Conservation (phyloP, 2,113 vertebrate genomes). For the Oncorhynchus nerka region DNA sequence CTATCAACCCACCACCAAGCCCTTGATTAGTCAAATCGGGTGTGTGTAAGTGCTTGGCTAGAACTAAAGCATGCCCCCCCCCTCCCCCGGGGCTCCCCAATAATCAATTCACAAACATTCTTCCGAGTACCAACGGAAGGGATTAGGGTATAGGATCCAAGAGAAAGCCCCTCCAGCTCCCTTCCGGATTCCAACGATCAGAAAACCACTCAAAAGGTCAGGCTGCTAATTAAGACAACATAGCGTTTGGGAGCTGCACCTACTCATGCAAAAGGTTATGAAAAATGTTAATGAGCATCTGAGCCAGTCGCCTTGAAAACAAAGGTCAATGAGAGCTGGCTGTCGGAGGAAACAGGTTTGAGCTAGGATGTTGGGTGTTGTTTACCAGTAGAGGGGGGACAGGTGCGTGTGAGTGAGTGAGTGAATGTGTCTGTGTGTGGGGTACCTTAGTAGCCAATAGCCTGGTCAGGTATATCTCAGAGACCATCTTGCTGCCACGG, state of each 20-base stretch:
- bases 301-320: conserved; percentile 56
- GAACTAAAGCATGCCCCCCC: too few species aligned
- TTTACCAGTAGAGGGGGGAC: neutral
- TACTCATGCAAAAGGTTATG: conserved; percentile 70
- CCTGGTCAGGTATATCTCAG: conserved; percentile 97
- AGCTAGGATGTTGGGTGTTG: neutral
- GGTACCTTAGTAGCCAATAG: conserved; percentile 92
- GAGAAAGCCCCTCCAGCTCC: conserved; percentile 4
- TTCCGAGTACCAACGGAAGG: conserved; percentile 42
- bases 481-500: conserved; percentile 99
- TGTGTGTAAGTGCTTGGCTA: too few species aligned
- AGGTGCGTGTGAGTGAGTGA: neutral
- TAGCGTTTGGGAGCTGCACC: conserved; percentile 47
- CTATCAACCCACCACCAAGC: too few species aligned
- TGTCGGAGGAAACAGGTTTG: conserved; percentile 37
- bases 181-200: neutral
- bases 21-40: too few species aligned
- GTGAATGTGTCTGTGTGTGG: neutral
- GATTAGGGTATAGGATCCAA: conserved; percentile 21
- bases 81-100: neutral
- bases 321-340: conserved; percentile 65
- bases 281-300: conserved; percentile 74
- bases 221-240: conserved; percentile 71
- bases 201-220: conserved; percentile 77
- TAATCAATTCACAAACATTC: conserved; percentile 14